Conservation (phyloP, 2,113 vertebrate genomes). For the Oenanthe melanoleuca region DNA sequence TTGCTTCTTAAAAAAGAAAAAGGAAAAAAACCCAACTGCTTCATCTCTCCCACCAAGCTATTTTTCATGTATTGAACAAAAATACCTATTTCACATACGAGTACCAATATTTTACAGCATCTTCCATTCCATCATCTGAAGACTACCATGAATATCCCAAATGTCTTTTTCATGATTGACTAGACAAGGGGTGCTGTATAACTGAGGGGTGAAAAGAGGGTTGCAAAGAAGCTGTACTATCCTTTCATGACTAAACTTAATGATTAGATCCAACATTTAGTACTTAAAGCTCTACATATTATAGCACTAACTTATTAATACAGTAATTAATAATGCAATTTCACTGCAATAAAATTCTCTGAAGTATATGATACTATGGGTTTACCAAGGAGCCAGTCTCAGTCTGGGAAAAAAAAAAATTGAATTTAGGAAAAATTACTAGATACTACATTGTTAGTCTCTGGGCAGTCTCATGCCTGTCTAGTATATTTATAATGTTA, state of each 20-base stretch:
- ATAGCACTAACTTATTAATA: background rate
- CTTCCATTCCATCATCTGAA: background rate
- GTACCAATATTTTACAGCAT: background rate
- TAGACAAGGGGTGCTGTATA: background rate
- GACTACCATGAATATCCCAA: background rate
- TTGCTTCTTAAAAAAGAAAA: background rate
- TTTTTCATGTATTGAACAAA: background rate
- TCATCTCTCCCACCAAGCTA: background rate
- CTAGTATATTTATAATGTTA: background rate
- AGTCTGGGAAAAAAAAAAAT: background rate
- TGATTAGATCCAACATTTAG: background rate
- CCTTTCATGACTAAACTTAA: background rate
- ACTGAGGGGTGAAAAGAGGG: rapidly evolving
- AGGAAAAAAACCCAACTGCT: rapidly evolving
- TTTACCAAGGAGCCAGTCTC: background rate
- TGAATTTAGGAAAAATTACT: background rate
- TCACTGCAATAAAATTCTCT: background rate
- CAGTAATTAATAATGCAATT: no score
- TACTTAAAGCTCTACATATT: background rate
- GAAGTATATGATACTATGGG: background rate
- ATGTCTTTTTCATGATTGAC: background rate
- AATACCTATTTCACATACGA: background rate
- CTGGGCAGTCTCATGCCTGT: background rate
- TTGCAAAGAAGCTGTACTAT: background rate
- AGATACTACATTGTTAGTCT: background rate